A percentile compares a stretch with the other conserved stretches of the same genome.
These are phyloP conservation scores for Mizuhopecten yessoensis DNA, from an alignment of 1,140 invertebrate species.

Conservation along the genomic window DNA sequence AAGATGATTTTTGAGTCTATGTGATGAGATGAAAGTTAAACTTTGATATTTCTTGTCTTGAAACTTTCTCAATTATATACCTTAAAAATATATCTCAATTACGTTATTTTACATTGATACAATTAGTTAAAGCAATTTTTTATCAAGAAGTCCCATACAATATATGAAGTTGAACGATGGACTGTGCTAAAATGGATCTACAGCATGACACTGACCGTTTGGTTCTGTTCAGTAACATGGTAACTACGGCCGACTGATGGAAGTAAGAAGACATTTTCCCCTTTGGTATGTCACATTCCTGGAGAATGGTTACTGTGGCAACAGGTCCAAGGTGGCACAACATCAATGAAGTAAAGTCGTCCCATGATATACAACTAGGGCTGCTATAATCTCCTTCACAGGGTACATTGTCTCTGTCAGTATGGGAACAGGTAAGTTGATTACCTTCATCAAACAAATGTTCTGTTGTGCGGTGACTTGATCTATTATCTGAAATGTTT, in stretches of 20 bases:
- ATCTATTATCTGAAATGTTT: neutral
- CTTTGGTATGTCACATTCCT: slow-evolving; percentile 54
- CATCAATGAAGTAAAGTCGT: slow-evolving; percentile 63
- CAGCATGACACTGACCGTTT: slow-evolving; percentile 60
- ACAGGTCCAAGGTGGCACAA: slow-evolving; percentile 59
- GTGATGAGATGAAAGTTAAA: too few relatives aligned
- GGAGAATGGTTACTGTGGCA: slow-evolving; percentile 62
- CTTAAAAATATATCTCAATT: too few relatives aligned
- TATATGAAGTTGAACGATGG: too few relatives aligned
- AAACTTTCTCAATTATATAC: too few relatives aligned
- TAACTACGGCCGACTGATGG: slow-evolving; percentile 64
- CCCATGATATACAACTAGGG: slow-evolving; percentile 57
- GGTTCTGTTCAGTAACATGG: slow-evolving; percentile 65
- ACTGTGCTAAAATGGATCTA: too few relatives aligned
- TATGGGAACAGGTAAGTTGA: neutral
- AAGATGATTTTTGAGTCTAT: too few relatives aligned
- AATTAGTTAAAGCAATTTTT: too few relatives aligned
- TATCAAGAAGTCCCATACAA: too few relatives aligned
- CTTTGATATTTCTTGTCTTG: too few relatives aligned
- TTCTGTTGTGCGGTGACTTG: neutral
- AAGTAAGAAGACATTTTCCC: slow-evolving; percentile 52
- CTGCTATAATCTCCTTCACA: neutral
- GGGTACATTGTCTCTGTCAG: neutral
- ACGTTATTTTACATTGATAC: too few relatives aligned
- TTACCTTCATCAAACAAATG: neutral